These are phyloP conservation scores for Argyresthia albistria DNA, from an alignment of 2,888 invertebrate genomes.

Conservation along the genomic window DNA sequence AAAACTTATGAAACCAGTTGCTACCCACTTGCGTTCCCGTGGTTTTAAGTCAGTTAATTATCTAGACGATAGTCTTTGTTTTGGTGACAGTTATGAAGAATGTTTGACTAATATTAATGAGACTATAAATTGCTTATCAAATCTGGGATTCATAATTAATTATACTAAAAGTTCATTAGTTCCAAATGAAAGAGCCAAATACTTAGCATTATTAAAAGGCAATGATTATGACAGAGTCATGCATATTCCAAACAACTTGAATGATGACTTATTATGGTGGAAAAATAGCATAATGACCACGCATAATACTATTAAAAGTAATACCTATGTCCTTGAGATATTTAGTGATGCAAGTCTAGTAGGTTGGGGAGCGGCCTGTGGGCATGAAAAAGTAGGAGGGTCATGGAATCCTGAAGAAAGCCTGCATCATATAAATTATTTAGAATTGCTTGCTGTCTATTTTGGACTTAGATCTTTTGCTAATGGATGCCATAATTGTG, in stretches of 20 bases:
- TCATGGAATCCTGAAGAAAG: background rate
- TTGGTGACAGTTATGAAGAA: too few relatives aligned
- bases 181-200: background rate
- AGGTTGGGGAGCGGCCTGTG: background rate
- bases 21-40: constrained; percentile 6
- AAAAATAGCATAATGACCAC: background rate
- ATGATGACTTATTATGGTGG: background rate
- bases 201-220: background rate
- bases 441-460: background rate
- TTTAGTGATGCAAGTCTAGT: background rate
- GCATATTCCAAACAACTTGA: background rate
- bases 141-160: too few relatives aligned
- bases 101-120: too few relatives aligned
- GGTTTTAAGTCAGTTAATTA: constrained; percentile 3
- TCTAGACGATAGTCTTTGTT: background rate
- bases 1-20: too few relatives aligned
- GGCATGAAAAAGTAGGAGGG: background rate
- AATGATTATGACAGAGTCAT: background rate
- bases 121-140: too few relatives aligned
- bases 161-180: too few relatives aligned
- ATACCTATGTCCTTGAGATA: background rate
- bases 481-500: background rate
- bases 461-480: background rate
- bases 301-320: background rate
- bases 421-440: background rate